These are phyloP conservation scores for Monoplex corrugatus DNA, from an alignment of 2,888 invertebrate species.

Conservation along the genomic window DNA sequence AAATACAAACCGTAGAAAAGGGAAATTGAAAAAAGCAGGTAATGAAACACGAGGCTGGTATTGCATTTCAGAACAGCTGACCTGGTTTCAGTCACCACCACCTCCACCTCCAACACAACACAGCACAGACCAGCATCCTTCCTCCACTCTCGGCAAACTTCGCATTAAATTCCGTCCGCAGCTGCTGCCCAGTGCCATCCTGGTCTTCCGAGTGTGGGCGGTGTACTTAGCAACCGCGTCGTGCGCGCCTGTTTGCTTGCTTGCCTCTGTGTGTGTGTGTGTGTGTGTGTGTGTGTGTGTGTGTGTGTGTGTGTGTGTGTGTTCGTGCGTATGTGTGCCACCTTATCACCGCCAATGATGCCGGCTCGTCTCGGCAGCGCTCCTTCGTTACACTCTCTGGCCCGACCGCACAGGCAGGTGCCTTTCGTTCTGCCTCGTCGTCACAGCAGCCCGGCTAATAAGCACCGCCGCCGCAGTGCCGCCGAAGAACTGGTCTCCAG, in stretches of 20 bases:
- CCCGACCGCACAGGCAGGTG: neutral
- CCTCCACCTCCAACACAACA: too few species aligned
- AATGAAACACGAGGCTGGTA: too few species aligned
- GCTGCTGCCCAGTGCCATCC: too few species aligned
- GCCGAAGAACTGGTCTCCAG: neutral
- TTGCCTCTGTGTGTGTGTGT: neutral
- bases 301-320: neutral
- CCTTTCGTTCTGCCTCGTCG: neutral
- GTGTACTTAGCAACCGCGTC: too few species aligned
- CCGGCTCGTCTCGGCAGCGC: neutral
- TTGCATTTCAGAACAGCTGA: too few species aligned
- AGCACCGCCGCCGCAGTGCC: neutral
- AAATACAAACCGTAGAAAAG: too few species aligned
- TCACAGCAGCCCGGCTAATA: neutral
- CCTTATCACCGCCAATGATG: neutral
- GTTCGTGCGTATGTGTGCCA: neutral
- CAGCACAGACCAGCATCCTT: too few species aligned
- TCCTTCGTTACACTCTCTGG: neutral
- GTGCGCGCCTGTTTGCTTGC: neutral
- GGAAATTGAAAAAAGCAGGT: too few species aligned
- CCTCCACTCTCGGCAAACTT: too few species aligned
- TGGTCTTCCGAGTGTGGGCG: too few species aligned
- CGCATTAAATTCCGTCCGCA: too few species aligned
- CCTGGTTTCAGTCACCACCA: too few species aligned
- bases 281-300: neutral